These are phyloP conservation scores for Pemphigus obesinymphae DNA, from an alignment of 1,140 invertebrate genomes.

Conservation along the genomic window DNA sequence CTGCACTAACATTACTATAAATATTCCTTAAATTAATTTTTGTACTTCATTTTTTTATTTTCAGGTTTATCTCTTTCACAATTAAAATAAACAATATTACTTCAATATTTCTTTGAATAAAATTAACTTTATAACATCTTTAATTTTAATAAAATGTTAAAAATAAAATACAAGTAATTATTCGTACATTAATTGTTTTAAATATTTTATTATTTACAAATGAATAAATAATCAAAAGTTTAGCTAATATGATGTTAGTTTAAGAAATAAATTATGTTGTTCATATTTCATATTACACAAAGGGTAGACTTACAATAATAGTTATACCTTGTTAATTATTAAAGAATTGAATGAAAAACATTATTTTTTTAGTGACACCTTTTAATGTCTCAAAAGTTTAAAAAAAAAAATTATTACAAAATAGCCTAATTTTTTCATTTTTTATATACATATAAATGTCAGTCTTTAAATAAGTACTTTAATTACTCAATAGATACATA, in stretches of 20 bases:
- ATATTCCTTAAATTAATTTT: background rate
- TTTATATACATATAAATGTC: no score
- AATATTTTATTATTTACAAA: background rate
- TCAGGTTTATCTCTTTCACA: conserved; percentile 18
- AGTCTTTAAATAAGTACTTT: no score
- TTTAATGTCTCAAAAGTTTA: no score
- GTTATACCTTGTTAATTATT: no score
- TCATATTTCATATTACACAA: background rate
- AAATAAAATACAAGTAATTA: background rate
- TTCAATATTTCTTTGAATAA: background rate
- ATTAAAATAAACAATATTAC: background rate
- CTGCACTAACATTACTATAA: background rate
- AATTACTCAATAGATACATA: no score
- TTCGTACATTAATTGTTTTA: background rate
- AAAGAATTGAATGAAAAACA: no score
- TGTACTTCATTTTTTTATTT: background rate
- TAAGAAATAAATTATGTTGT: background rate
- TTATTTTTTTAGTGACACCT: no score
- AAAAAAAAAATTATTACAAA: no score
- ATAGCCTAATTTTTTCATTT: no score
- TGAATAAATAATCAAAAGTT: background rate
- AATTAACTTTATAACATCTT: background rate
- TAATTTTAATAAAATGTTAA: background rate
- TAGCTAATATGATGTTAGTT: background rate
- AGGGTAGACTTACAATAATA: no score